Conservation (phyloP, 1,140 invertebrate genomes). For the Lerema accius region DNA sequence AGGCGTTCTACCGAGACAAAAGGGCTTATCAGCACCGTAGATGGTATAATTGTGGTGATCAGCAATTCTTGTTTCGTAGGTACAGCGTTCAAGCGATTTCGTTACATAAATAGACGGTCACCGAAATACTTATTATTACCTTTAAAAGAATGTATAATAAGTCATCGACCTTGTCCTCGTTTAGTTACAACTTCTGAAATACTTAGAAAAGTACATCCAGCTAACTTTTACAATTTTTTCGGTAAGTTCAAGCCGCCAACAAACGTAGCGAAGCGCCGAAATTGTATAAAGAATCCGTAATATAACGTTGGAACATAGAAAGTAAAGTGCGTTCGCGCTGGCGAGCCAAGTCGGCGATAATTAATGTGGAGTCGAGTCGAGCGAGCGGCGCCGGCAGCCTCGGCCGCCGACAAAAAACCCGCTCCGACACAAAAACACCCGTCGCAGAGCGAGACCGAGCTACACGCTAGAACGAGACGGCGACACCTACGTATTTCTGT, state of each 20-base stretch:
- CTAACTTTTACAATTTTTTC: slow-evolving; percentile 7
- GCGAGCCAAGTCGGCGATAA: slow-evolving; percentile 75
- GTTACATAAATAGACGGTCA: slow-evolving; percentile 6
- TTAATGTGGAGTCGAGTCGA: slow-evolving; percentile 77
- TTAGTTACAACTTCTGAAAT: not conserved
- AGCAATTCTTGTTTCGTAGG: not conserved
- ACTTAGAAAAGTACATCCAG: slow-evolving; percentile 10
- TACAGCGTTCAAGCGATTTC: not conserved
- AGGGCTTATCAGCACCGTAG: slow-evolving; percentile 14
- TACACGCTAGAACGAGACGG: slow-evolving; percentile 56
- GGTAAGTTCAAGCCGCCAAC: slow-evolving; percentile 24
- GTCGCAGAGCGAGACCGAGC: slow-evolving; percentile 62
- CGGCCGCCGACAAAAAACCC: slow-evolving; percentile 78
- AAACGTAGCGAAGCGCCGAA: slow-evolving; percentile 29
- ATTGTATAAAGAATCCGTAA: slow-evolving; percentile 38
- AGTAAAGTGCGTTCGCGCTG: slow-evolving; percentile 74
- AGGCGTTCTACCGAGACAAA: slow-evolving; percentile 12
- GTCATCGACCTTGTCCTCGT: slow-evolving; percentile 22
- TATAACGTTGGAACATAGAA: slow-evolving; percentile 67
- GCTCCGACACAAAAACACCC: slow-evolving; percentile 79
- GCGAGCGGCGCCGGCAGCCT: slow-evolving; percentile 75
- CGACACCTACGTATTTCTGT: slow-evolving; percentile 73
- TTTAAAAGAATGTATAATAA: slow-evolving; percentile 14
- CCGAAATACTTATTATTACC: not conserved
- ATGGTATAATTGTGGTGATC: not conserved